phyloP scores from a whole-genome alignment of 2,888 invertebrate species.

The Mythimna ferrago region DNA sequence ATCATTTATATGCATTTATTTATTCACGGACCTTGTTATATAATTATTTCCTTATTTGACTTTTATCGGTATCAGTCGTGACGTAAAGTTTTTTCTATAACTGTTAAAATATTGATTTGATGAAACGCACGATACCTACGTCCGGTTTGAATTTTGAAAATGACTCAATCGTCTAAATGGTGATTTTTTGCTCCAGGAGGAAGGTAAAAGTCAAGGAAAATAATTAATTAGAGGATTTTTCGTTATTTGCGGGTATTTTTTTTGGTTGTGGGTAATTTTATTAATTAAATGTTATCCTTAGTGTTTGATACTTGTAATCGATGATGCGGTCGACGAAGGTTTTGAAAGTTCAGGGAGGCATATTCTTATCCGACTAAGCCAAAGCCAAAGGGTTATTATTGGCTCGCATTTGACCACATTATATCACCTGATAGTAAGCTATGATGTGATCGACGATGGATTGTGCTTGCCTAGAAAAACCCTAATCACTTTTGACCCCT shows the following conservation, averaged over 20 bases:
- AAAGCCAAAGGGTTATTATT: background rate
- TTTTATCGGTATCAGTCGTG: conserved; percentile 32
- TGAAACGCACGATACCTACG: background rate
- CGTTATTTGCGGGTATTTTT: too few species aligned
- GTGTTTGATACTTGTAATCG: background rate
- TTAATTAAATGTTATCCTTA: too few species aligned
- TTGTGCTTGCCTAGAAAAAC: too few species aligned
- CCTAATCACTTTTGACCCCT: too few species aligned
- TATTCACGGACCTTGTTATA: conserved; percentile 28
- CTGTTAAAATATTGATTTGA: conserved; percentile 35
- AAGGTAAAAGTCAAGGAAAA: background rate
- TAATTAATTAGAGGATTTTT: background rate
- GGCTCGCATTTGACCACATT: too few species aligned
- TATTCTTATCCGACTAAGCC: background rate
- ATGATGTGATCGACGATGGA: too few species aligned
- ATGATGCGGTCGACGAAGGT: background rate
- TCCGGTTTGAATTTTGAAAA: conserved; percentile 1
- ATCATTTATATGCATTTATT: conserved; percentile 25
- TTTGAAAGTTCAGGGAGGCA: too few species aligned
- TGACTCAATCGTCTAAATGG: background rate
- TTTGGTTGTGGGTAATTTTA: background rate
- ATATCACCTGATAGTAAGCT: too few species aligned
- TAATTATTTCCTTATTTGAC: conserved; percentile 53
- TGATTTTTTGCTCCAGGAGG: background rate
- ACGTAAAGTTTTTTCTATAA: conserved; percentile 31